Percentiles rank a stretch among this genome's conserved stretches.
These are phyloP conservation scores for Nicator chloris DNA, from an alignment of 2,113 vertebrate genomes.

Conservation along the genomic window DNA sequence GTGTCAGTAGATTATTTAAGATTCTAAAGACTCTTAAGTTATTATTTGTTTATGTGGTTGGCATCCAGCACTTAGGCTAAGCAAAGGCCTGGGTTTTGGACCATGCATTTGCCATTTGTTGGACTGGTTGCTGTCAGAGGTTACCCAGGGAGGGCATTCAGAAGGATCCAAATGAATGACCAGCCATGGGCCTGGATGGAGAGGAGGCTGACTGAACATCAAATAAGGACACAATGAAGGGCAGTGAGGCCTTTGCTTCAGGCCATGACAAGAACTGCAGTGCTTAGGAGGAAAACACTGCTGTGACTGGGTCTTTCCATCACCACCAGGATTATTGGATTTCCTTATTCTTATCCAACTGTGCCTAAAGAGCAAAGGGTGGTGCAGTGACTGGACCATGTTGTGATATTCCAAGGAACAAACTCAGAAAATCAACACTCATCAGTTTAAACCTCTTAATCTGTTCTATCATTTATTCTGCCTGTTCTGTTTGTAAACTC, in stretches of 20 bases:
- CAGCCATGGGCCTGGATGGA: background rate
- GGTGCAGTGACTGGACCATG: background rate
- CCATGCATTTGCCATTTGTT: background rate
- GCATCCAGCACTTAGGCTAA: background rate
- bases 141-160: background rate
- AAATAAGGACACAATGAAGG: background rate
- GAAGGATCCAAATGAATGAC: background rate
- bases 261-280: background rate
- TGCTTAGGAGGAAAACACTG: background rate
- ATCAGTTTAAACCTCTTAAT: conserved; percentile 19
- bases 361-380: background rate
- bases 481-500: conserved; percentile 54
- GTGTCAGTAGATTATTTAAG: background rate
- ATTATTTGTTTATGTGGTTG: background rate
- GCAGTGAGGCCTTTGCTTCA: background rate
- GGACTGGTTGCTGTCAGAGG: background rate
- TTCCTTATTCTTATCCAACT: background rate
- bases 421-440: background rate
- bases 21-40: background rate
- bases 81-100: background rate
- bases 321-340: background rate
- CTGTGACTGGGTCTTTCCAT: background rate
- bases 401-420: background rate
- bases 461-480: conserved; percentile 9
- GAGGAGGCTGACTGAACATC: background rate